Evolutionary conservation across 2,113 vertebrate species (phyloP), one percentile per base, ranked within the genome.

Genomic region (Cairina moschata): DNA sequence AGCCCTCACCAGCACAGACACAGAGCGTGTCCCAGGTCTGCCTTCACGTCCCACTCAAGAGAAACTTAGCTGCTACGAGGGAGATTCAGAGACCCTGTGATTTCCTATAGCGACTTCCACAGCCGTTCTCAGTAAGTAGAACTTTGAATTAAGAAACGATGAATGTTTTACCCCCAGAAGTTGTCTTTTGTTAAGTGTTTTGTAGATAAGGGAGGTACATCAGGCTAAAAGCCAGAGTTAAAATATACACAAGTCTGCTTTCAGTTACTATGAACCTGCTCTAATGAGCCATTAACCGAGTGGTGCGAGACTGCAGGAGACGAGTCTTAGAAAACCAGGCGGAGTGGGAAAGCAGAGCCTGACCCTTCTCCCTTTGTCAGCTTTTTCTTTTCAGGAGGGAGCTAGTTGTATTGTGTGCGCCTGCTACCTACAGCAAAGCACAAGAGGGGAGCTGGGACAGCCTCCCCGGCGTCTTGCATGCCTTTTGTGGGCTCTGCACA

Each of bases 1-100:
- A 96, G 93, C 90, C 81, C 82, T 9, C 81, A 76, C 44, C 88
- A 55, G 91, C 88, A 34, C 88, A 69, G 67, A 81, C 81, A 65
- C 68, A 38, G 48, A 72, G 83, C 3, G 31, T 52, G 85, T 71
- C 93, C 93, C 88, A 32, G 88, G 44, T 68, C 95, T 71, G 73
- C 6, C 88, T 86, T 48, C 95, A 44, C 79, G 21, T 44, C 92
- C 69, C 62, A 1, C 69, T 36, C n/a, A 69, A 52, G 46, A 55
- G 93, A 76, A 94, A 88, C 69, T 83, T 75, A 3, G 32, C 88
- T 82, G 66, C 92, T 86, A 22, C 46, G 4, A 48, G 60, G 31
- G 25, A 0, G 55, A 56, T 82, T 71, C 48, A 60, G 77, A 85
- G 77, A 82, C 54, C 5, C 86, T 46, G 83, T 44, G 18, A 1